These are phyloP conservation scores for Ptychobarbus kaznakovi DNA, from an alignment of 2,797 vertebrate genomes.

Conservation along the genomic window DNA sequence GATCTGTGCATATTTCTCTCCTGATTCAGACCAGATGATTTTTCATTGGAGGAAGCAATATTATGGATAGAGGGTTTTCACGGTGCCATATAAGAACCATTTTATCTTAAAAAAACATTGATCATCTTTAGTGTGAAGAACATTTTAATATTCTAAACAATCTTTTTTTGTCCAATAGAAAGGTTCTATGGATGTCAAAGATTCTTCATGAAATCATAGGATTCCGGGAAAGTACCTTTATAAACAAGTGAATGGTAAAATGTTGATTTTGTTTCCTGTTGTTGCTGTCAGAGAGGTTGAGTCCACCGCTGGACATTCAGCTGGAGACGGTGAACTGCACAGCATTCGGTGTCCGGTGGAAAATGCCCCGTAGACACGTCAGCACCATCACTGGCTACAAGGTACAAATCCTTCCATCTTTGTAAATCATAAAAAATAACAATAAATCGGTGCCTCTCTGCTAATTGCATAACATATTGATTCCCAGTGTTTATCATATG, in stretches of 20 bases:
- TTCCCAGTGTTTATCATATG: conserved; percentile 65
- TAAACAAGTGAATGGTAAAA: not conserved
- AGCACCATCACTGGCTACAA: conserved; percentile 88
- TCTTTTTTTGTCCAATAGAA: not conserved
- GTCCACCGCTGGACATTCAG: conserved; percentile 86
- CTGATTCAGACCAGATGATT: not conserved
- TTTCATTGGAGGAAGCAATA: not conserved
- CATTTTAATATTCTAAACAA: not conserved
- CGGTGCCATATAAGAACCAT: not conserved
- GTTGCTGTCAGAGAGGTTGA: conserved; percentile 82
- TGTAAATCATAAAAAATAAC: not conserved
- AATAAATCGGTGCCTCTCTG: not conserved
- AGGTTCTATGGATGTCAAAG: not conserved
- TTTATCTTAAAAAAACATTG: not conserved
- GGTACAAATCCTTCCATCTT: conserved; percentile 66
- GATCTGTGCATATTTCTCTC: not conserved
- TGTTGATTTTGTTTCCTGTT: conserved; percentile 41
- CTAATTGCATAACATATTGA: not conserved
- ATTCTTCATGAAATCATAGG: not conserved
- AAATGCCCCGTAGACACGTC: conserved; percentile 84
- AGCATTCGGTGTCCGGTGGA: conserved; percentile 88
- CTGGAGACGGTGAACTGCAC: conserved; percentile 91
- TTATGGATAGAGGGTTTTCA: not conserved
- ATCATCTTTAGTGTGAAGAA: not conserved
- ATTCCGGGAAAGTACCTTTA: not conserved